Evolutionary conservation across 1,140 invertebrate genomes (phyloP).

Genomic region (Saccostrea cuccullata): DNA sequence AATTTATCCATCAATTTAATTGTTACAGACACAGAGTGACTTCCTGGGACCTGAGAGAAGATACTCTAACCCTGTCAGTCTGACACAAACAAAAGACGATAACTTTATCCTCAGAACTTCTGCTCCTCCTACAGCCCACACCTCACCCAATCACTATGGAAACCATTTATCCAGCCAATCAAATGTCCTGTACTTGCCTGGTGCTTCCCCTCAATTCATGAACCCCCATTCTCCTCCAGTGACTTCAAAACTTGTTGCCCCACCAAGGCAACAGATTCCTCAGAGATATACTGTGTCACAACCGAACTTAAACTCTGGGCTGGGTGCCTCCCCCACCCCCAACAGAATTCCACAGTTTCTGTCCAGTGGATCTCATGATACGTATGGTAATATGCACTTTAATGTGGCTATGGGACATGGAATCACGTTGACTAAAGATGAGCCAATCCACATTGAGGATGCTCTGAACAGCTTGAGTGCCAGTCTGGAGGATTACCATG

Average conservation of each 20-base stretch:
- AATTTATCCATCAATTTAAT: not conserved
- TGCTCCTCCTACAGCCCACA: conserved; percentile 51
- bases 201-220: conserved; percentile 30
- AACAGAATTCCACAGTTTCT: conserved; percentile 32
- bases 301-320: conserved; percentile 20
- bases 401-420: conserved; percentile 59
- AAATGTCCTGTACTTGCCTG: conserved; percentile 44
- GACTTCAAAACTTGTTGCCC: not conserved
- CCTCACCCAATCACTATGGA: conserved; percentile 43
- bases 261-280: conserved; percentile 1
- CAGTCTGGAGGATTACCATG: conserved; percentile 80
- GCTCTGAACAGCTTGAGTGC: conserved; percentile 72
- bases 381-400: conserved; percentile 51
- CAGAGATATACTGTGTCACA: conserved; percentile 18
- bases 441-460: conserved; percentile 71
- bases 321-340: not conserved
- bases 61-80: conserved; percentile 62
- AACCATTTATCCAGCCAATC: conserved; percentile 40
- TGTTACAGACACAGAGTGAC: conserved; percentile 65
- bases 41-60: conserved; percentile 62
- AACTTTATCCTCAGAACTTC: conserved; percentile 68
- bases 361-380: conserved; percentile 18
- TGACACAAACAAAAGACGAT: conserved; percentile 69
- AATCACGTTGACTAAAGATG: conserved; percentile 60
- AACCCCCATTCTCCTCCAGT: conserved; percentile 1